Evolutionary conservation across 2,888 invertebrate genomes (phyloP).

Genomic region (Phlogophora meticulosa): DNA sequence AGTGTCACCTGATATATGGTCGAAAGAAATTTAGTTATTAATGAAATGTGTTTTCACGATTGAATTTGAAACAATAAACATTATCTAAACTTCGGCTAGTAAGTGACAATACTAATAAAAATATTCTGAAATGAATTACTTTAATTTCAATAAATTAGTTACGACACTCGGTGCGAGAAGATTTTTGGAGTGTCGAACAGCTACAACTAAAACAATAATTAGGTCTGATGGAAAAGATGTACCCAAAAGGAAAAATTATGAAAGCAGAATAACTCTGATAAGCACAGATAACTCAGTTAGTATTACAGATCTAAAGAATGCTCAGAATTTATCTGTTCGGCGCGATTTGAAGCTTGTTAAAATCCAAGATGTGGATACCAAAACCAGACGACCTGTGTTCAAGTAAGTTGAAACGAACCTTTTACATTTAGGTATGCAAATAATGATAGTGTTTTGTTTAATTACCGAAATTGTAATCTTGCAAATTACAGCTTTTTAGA

Average conservation of each 20-base stretch:
- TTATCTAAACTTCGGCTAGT: slow-evolving; percentile 6
- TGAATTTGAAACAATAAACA: not conserved
- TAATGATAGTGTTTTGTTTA: not conserved
- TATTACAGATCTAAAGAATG: slow-evolving; percentile 93
- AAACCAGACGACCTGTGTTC: slow-evolving; percentile 93
- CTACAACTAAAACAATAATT: slow-evolving; percentile 75
- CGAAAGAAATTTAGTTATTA: no score
- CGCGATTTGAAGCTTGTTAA: slow-evolving; percentile 93
- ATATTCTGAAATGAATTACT: slow-evolving; percentile 56
- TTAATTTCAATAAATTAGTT: slow-evolving; percentile 77
- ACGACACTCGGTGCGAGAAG: slow-evolving; percentile 70
- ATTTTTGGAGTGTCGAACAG: slow-evolving; percentile 74
- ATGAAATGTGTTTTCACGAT: not conserved
- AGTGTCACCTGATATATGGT: no score
- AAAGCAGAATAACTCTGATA: slow-evolving; percentile 92
- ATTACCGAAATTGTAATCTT: not conserved
- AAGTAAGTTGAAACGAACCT: slow-evolving; percentile 83
- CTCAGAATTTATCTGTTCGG: slow-evolving; percentile 93
- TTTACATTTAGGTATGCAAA: not conserved
- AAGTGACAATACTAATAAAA: not conserved
- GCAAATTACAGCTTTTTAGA: not conserved
- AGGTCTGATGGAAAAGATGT: slow-evolving; percentile 86
- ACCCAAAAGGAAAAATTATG: slow-evolving; percentile 80
- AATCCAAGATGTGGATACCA: slow-evolving; percentile 92
- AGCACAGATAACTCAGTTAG: slow-evolving; percentile 90